Percentiles rank a stretch among this genome's conserved stretches.
phyloP scores from a whole-genome alignment of 2,113 vertebrate genomes.

The Crotalus helleri region DNA sequence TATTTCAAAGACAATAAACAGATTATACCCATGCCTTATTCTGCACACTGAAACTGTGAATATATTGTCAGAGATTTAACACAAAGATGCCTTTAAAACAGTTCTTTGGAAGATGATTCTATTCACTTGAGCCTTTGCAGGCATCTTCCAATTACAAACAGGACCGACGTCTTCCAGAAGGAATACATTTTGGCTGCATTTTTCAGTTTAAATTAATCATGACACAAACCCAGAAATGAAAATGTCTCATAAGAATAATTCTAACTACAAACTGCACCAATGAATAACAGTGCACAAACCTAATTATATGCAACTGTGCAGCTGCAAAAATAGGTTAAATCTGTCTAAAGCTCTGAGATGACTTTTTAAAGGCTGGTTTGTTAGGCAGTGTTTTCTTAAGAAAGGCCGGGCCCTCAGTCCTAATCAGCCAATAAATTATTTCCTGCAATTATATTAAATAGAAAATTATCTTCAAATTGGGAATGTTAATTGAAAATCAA shows the following conservation, averaged over 20 bases:
- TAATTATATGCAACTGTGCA: conserved; percentile 81
- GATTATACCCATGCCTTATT: conserved; percentile 51
- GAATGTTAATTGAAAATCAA: conserved; percentile 94
- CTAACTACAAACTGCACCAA: conserved; percentile 69
- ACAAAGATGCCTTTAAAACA: conserved; percentile 34
- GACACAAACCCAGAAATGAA: conserved; percentile 73
- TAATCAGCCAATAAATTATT: conserved; percentile 96
- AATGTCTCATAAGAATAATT: conserved; percentile 77
- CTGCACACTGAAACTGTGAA: conserved; percentile 21
- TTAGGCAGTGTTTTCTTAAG: conserved; percentile 80
- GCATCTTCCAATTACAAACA: conserved; percentile 55
- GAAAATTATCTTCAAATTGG: conserved; percentile 88
- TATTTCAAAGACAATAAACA: conserved; percentile 37
- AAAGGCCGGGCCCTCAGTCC: conserved; percentile 82
- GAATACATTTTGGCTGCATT: conserved; percentile 62
- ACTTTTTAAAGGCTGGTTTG: conserved; percentile 73
- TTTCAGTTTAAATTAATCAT: conserved; percentile 73
- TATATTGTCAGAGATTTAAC: conserved; percentile 34
- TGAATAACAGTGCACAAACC: conserved; percentile 79
- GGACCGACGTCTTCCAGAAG: conserved; percentile 59
- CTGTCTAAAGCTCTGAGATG: conserved; percentile 74
- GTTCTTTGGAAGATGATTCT: conserved; percentile 19
- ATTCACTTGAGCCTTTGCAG: conserved; percentile 55
- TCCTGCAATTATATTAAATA: conserved; percentile 93
- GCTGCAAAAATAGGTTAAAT: conserved; percentile 88